Base-by-base conservation (phyloP, 1,140 invertebrate genomes). In the Colletes gigas region DNA sequence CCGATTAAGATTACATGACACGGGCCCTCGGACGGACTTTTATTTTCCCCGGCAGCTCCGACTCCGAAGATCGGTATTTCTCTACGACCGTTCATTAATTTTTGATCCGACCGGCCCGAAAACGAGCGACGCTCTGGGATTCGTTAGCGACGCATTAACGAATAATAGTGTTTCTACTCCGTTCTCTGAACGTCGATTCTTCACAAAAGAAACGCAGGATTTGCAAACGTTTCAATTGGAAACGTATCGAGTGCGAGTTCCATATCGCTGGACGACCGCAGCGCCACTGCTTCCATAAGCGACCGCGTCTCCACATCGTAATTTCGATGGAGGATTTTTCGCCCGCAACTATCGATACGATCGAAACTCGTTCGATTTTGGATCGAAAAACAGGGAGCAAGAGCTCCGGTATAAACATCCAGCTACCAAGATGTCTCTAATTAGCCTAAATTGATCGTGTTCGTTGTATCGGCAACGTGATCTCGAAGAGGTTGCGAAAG, bases 1-100 rank as follows among this genome's bases (percentile, higher is more conserved):
- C 80, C 80, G 80, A 82, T 82, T 82, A 82, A 82, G 80, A 82
- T 82, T 82, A 82, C 74, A 72, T 69, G 80, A 82, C 79, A 71
- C 75, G 75, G 67, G 41, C 67, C 54, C 57, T 71, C 73, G 15
- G 30, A 15, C 14, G 9, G 62, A 82, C 66, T 82, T 72, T 78
- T 65, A 71, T 81, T 77, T 70, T 15, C 17, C n/a, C 8, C 59
- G 41, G 21, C 21, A 7, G 68, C n/a, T 0, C 10, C 17, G 5
- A n/a, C 15, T 30, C 30, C 9, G 15, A 44, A 30, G 71, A 39
- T 21, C 52, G 39, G 52, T 66, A 74, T 74, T 65, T n/a, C 55
- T 52, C 41, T 52, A 50, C 14, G 54, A n/a, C 30, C 57, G 17
- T 68, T 75, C 72, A 6, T 80, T 75, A 80, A 80, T 74, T 75